These are phyloP conservation scores for Amphipyra tragopoginis DNA, from an alignment of 2,888 invertebrate genomes.

Conservation along the genomic window DNA sequence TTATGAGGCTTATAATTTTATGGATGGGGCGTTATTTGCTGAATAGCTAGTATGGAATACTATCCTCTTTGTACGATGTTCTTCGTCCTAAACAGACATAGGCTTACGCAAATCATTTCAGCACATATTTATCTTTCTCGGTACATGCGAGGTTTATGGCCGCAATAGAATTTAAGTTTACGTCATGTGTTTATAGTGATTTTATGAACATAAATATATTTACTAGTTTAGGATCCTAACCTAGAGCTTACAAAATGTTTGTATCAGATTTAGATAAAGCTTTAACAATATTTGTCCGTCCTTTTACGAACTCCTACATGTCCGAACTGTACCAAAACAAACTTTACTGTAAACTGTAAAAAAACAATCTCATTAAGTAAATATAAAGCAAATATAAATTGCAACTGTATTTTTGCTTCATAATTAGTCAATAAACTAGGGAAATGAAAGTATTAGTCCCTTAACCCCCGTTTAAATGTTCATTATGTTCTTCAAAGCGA, in stretches of 20 bases:
- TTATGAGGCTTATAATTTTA: conserved; percentile 34
- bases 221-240: conserved; percentile 5
- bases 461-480: conserved; percentile 30
- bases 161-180: conserved; percentile 26
- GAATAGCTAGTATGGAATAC: conserved; percentile 31
- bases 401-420: background rate
- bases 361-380: no score
- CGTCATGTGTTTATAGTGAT: conserved; percentile 29
- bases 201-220: conserved; percentile 17
- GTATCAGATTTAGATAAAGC: background rate
- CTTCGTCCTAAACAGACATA: conserved; percentile 59
- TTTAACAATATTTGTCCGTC: background rate
- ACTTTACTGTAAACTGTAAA: no score
- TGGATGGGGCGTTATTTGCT: conserved; percentile 28
- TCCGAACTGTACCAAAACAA: no score
- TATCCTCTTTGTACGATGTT: conserved; percentile 34
- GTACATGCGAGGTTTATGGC: conserved; percentile 38
- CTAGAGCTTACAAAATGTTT: background rate
- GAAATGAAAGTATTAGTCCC: background rate
- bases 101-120: conserved; percentile 53
- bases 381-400: no score
- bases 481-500: conserved; percentile 36
- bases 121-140: conserved; percentile 58
- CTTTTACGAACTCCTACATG: background rate
- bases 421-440: no score